These are phyloP conservation scores for Abscondita cerata DNA, from an alignment of 2,888 invertebrate genomes.

Conservation along the genomic window DNA sequence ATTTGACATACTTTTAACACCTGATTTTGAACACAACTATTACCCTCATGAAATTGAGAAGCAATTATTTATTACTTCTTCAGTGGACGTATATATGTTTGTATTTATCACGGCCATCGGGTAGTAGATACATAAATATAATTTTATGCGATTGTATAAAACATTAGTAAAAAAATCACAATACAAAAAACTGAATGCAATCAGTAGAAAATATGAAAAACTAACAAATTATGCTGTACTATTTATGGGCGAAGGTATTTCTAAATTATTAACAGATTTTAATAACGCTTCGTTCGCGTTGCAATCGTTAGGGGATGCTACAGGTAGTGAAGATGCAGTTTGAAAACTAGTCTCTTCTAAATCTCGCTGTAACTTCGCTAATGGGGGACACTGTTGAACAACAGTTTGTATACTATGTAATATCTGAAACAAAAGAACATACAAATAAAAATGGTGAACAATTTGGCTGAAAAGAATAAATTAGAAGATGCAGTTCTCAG, in stretches of 20 bases:
- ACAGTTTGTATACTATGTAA: conserved; percentile 61
- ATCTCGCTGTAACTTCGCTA: conserved; percentile 65
- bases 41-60: conserved; percentile 21
- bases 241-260: conserved; percentile 52
- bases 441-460: too few species aligned
- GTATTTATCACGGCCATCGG: conserved; percentile 23
- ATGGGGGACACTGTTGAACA: conserved; percentile 63
- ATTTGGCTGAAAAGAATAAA: too few species aligned
- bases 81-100: conserved; percentile 25
- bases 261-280: conserved; percentile 52
- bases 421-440: conserved; percentile 57
- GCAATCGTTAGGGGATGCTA: conserved; percentile 56
- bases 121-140: conserved; percentile 13
- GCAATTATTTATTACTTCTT: conserved; percentile 18
- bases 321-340: conserved; percentile 58
- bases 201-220: neutral
- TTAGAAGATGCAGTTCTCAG: too few species aligned
- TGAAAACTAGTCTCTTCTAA: conserved; percentile 64
- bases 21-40: conserved; percentile 24
- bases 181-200: conserved; percentile 20
- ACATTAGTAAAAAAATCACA: conserved; percentile 18
- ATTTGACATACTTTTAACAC: conserved; percentile 6
- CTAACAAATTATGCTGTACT: conserved; percentile 50
- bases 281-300: conserved; percentile 55
- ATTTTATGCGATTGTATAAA: conserved; percentile 4